Conservation (phyloP, 2,888 invertebrate genomes). For the Tachina grossa region DNA sequence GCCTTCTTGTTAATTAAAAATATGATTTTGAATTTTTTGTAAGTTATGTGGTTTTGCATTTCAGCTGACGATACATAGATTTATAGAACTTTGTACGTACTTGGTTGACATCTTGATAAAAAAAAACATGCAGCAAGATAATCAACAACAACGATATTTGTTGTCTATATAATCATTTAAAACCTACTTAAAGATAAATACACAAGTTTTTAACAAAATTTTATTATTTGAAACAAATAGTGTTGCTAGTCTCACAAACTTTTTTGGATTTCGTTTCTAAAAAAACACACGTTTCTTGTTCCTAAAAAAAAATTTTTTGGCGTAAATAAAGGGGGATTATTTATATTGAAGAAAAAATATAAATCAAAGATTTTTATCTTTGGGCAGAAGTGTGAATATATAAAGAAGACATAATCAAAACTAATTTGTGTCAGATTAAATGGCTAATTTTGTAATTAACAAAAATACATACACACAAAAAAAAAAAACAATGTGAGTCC, state of each 20-base stretch:
- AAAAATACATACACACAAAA: background rate
- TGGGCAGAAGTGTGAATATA: constrained; percentile 22
- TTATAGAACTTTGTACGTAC: too few relatives aligned
- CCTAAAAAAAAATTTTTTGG: background rate
- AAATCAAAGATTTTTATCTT: background rate
- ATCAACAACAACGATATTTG: background rate
- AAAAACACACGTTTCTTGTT: background rate
- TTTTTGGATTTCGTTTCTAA: background rate
- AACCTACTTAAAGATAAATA: constrained; percentile 4
- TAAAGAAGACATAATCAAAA: constrained; percentile 38
- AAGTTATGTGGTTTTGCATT: too few relatives aligned
- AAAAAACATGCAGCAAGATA: background rate
- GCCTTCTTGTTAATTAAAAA: too few relatives aligned
- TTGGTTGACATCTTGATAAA: background rate
- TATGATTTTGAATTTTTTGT: too few relatives aligned
- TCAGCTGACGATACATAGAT: too few relatives aligned
- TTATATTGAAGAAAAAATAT: background rate
- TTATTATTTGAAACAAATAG: background rate
- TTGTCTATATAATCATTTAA: constrained; percentile 28
- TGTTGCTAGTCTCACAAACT: background rate
- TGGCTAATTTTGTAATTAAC: constrained; percentile 23
- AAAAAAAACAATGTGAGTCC: too few relatives aligned
- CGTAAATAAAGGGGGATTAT: constrained; percentile 16
- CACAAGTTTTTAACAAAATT: background rate
- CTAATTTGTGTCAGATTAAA: constrained; percentile 26